Percentiles rank a stretch among this genome's conserved stretches.
Conservation (phyloP, 2,113 vertebrate species). For the Notiomystis cincta region DNA sequence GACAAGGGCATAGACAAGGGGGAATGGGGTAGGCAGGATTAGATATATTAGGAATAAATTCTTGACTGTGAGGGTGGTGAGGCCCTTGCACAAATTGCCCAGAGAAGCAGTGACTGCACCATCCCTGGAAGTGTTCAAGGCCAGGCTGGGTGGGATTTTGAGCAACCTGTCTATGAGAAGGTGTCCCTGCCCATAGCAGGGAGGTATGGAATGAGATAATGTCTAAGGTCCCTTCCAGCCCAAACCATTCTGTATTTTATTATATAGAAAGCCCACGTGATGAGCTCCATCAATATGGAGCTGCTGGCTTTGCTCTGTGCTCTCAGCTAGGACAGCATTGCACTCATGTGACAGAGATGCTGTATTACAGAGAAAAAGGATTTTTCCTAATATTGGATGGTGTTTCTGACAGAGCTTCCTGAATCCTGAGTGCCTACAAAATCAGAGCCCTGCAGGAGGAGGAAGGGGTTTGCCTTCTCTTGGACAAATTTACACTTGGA, state of each 20-base stretch:
- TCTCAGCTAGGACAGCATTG: background rate
- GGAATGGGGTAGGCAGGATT: background rate
- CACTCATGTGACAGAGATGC: background rate
- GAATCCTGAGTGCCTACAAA: background rate
- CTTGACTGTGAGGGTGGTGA: background rate
- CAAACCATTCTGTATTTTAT: background rate
- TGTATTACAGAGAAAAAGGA: background rate
- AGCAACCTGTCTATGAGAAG: background rate
- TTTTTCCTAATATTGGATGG: background rate
- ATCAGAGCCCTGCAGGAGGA: background rate
- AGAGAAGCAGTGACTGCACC: background rate
- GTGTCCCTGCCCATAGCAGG: background rate
- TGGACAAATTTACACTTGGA: background rate
- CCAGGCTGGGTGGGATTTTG: background rate
- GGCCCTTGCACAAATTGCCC: background rate
- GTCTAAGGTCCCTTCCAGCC: background rate
- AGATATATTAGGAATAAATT: background rate
- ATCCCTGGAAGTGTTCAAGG: background rate
- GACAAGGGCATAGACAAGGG: background rate
- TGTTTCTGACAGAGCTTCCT: background rate
- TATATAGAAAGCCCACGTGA: rapidly evolving
- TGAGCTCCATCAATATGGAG: background rate
- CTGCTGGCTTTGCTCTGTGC: background rate
- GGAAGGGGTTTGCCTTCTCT: background rate
- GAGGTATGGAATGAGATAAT: background rate